These are phyloP conservation scores for Eristalis arbustorum DNA, from an alignment of 2,888 invertebrate species.

Conservation along the genomic window DNA sequence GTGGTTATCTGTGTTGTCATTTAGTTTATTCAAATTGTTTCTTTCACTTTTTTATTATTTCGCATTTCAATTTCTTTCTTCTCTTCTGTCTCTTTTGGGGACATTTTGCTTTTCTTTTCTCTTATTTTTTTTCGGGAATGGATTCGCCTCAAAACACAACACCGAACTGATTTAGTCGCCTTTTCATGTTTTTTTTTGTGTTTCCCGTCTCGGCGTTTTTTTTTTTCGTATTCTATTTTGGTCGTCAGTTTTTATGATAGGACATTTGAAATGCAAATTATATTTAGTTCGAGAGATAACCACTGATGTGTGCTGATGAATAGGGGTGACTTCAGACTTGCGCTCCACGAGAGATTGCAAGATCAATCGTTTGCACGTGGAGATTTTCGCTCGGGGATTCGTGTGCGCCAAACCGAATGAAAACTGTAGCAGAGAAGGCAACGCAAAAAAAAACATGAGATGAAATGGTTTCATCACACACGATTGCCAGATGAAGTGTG, in stretches of 20 bases:
- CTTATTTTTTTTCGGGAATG: neutral
- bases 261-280: constrained; percentile 34
- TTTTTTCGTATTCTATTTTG: neutral
- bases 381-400: neutral
- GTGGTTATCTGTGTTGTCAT: neutral
- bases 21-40: constrained; percentile 8
- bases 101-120: neutral
- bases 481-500: neutral
- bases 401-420: neutral
- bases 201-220: neutral
- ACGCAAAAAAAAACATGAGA: too few relatives aligned
- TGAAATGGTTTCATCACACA: neutral
- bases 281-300: constrained; percentile 22
- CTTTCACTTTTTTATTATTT: constrained; percentile 27
- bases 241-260: constrained; percentile 15
- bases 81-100: neutral
- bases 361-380: neutral
- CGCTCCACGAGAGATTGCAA: neutral
- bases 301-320: neutral
- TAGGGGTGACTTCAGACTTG: constrained; percentile 2
- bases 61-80: neutral
- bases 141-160: constrained; percentile 1
- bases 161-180: neutral
- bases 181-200: neutral
- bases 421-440: too few relatives aligned